Base-by-base conservation (phyloP, 2,888 invertebrate genomes). In the Agelastica alni region DNA sequence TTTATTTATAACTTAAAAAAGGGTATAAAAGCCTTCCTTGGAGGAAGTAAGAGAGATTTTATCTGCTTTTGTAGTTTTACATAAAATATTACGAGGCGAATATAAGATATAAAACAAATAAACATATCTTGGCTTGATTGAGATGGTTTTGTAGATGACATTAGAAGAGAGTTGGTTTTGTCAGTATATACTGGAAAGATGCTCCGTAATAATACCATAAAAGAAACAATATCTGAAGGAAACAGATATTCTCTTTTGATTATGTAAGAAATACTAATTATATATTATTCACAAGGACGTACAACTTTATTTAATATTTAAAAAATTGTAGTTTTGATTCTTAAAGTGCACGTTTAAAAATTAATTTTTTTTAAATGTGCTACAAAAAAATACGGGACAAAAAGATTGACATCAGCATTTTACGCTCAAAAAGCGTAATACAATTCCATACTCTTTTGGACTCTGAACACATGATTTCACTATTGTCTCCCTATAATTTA, bases 131-230 rank as follows among this genome's bases (percentile, higher is more conserved):
- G 64, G 61, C 65, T 64, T 37, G 49, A 66, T 70, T 71, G 69
- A 72, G 69, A 73, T 73, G 73, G 73, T 74, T 73, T 72, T 64
- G 67, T 64, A 72, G 72, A 71, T 72, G 69, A 68, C 68, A 65
- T 67, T 71, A 70, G 73, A 39, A 20, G 10, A 72, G 72, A 74
- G 75, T 73, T 75, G 75, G 73, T 73, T 73, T 74, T 75, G 75
- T 75, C 75, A 75, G 74, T 66, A 73, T 74, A 73, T 71, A 72
- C 71, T 68, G 70, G 74, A 75, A 74, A 74, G 75, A 75, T 74
- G 71, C 67, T 72, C 59, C 65, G 65, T 66, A 70, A 74, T 72
- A 75, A 74, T 71, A 62, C 71, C 65, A 70, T 68, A 69, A 70
- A 72, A 70, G 71, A 70, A 70, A 66, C 66, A 64, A 32, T 63